Evolutionary conservation across 2,888 invertebrate species (phyloP), one percentile per base, ranked within the genome.

Genomic region (Diaperis boleti): DNA sequence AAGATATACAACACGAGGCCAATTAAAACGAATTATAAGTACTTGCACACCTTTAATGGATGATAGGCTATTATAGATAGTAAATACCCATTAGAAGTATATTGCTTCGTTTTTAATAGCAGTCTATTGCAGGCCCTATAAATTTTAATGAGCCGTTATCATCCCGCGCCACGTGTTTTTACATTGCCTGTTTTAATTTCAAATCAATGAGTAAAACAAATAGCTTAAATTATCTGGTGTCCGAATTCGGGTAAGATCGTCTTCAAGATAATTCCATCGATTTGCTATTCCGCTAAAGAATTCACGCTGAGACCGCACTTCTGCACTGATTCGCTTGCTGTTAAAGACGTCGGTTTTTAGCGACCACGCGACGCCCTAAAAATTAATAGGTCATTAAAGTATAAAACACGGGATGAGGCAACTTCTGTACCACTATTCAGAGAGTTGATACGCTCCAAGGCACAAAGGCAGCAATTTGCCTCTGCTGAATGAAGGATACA

Each of bases 401-500:
- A 62, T 67, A 68, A 69, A 71, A 69, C 7, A 4, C 64, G 57
- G 57, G 65, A 68, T 66, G 69, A 67, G 62, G 50, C 35, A 49
- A 56, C 55, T 64, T 64, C 47, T 55, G 31, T 59, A 41, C 8
- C 59, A 65, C 62, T 65, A 65, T 65, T 65, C 65, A 65, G 22
- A 49, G 65, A 49, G 14, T 39, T 54, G 64, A 64, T 64, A 49
- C 65, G 65, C 65, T 59, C 44, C 50, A 11, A 50, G 49, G 29
- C 60, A 62, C 65, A 65, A 65, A 65, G 65, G 65, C 54, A 59
- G 65, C 71, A 71, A 72, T 73, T 73, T 73, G 64, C 73, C 68
- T 66, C 64, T 65, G 67, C 66, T 71, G 72, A 73, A 72, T 72
- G 59, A 65, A 65, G 59, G 66, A 63, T 70, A 73, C 73, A 73